A percentile compares a stretch with the other conserved stretches of the same genome.
These are phyloP conservation scores for Neocloeon triangulifer DNA, from an alignment of 1,140 invertebrate species.

Conservation along the genomic window DNA sequence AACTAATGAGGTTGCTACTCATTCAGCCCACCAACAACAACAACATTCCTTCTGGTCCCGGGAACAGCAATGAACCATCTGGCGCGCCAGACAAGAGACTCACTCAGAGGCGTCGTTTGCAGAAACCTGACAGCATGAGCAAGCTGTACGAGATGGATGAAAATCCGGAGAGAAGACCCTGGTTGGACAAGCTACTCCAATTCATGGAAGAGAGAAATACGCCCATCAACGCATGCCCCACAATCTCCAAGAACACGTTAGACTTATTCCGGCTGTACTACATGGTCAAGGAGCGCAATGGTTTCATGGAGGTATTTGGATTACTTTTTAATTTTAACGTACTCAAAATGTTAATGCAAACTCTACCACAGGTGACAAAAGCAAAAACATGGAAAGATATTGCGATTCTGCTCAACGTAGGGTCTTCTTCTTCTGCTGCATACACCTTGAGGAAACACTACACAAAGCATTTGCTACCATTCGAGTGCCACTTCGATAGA, in stretches of 20 bases:
- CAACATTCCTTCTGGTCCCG: too few species aligned
- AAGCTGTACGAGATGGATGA: constrained; percentile 95
- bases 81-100: too few species aligned
- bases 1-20: too few species aligned
- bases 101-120: constrained; percentile 11
- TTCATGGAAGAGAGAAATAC: constrained; percentile 87
- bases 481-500: constrained; percentile 90
- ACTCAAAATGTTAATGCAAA: too few species aligned
- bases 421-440: constrained; percentile 86
- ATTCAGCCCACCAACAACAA: too few species aligned
- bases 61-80: too few species aligned
- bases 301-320: constrained; percentile 94
- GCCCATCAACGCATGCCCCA: constrained; percentile 84
- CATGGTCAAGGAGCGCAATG: constrained; percentile 85
- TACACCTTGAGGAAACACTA: constrained; percentile 95
- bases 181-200: constrained; percentile 75
- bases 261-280: constrained; percentile 92
- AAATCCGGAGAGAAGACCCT: constrained; percentile 68
- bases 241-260: constrained; percentile 92
- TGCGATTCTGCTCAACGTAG: constrained; percentile 75
- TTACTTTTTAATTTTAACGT: too few species aligned
- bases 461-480: constrained; percentile 85
- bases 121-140: constrained; percentile 75
- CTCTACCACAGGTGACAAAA: constrained; percentile 86
- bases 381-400: constrained; percentile 98